Conservation (phyloP, 1,140 invertebrate genomes). For the Pogonognathellus flavescens region DNA sequence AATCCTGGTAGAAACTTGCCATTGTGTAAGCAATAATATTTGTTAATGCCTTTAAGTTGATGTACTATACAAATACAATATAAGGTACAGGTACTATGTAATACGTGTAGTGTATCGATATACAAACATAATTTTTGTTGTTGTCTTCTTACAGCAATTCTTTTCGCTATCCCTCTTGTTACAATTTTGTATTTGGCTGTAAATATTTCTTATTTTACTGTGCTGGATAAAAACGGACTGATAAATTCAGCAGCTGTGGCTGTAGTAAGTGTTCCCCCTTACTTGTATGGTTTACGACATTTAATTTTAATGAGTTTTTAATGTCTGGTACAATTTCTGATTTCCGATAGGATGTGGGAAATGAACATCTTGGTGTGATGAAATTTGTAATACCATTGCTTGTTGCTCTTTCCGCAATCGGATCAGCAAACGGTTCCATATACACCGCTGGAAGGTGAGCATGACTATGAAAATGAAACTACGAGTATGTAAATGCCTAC, state of each 20-base stretch:
- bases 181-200: conserved; percentile 90
- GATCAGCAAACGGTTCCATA: conserved; percentile 77
- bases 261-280: conserved; percentile 75
- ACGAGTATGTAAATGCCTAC: not conserved
- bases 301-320: too few relatives aligned
- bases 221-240: conserved; percentile 84
- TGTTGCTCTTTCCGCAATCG: conserved; percentile 82
- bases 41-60: too few relatives aligned
- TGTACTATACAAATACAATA: not conserved
- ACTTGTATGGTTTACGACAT: too few relatives aligned
- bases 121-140: not conserved
- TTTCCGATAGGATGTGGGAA: conserved; percentile 74
- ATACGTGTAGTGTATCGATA: not conserved
- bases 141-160: conserved; percentile 79
- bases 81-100: not conserved
- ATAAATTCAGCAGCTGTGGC: conserved; percentile 86
- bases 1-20: conserved; percentile 74
- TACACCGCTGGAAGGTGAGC: conserved; percentile 69
- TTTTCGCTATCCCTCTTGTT: conserved; percentile 90
- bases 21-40: not conserved
- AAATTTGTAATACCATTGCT: conserved; percentile 79
- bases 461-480: conserved; percentile 8
- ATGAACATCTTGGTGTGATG: conserved; percentile 75
- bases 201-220: conserved; percentile 94
- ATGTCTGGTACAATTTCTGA: too few relatives aligned